Base-by-base conservation (phyloP, 2,888 invertebrate species). In the Drosophila fulvimacula region DNA sequence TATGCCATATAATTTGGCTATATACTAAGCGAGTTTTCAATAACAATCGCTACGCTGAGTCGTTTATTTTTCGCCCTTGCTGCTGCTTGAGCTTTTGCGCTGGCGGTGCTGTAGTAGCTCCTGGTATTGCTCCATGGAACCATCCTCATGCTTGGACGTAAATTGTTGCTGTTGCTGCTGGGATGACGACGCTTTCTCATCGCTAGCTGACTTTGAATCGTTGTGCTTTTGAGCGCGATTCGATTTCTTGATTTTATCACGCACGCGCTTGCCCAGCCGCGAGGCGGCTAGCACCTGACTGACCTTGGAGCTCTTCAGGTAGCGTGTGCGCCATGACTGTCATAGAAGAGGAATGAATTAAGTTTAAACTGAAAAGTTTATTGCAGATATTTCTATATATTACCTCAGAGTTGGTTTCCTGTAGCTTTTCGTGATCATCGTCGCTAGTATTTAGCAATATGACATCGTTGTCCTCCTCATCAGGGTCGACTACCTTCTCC, bases 291-390 rank as follows among this genome's bases (percentile, higher is more conserved):
- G 84, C 1, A 95, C 94, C 78, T 91, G 93, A 82, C 93, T 94
- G 0, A 95, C 95, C 90, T 94, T 95, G 15, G 92, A 93, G 72
- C 95, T 95, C 13, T 93, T 93, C 48, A 95, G 90, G 88, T 94
- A 95, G 49, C 95, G 92, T 46, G 94, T 93, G 83, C 94, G 94
- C 95, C 95, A 95, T 0, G 95, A 94, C 92, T 92, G 59, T 1
- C 63, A 61, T 30, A 19, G 13, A 21, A 36, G 30, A 52, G 1
- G 30, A 63, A 64, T 4, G 15, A 13, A 62, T 53, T 32, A 24
- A 71, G 32, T 71, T 60, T 48, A 60, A 57, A 48, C 9, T 39
- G 17, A 5, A 24, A 5, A 32, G 13, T 34, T 34, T 17, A 30
- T 11, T 1, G 19, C 2, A 49, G 5, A 21, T 36, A 44, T 10